Conservation (phyloP, 2,888 invertebrate species). For the Cheilosia impressa region DNA sequence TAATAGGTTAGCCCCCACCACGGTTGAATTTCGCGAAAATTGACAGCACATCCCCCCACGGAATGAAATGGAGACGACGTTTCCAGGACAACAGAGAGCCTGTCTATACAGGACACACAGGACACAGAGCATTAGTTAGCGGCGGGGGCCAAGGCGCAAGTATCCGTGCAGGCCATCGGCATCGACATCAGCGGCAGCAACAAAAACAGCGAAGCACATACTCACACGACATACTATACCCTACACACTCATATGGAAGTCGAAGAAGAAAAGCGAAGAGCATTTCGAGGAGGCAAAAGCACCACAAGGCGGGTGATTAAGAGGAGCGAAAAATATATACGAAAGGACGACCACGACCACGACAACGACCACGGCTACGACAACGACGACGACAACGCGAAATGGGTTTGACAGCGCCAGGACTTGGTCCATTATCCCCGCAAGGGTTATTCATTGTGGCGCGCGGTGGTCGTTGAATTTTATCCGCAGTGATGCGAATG, state of each 20-base stretch:
- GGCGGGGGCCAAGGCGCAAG: conserved; percentile 25
- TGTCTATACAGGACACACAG: conserved; percentile 34
- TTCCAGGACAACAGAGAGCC: conserved; percentile 59
- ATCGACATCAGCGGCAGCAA: conserved; percentile 41
- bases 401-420: conserved; percentile 72
- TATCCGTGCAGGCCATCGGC: conserved; percentile 64
- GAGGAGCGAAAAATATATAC: conserved; percentile 64
- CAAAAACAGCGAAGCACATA: conserved; percentile 56
- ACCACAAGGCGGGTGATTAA: conserved; percentile 63
- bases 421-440: conserved; percentile 74
- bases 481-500: conserved; percentile 75
- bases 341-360: conserved; percentile 65
- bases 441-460: conserved; percentile 74
- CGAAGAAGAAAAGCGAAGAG: conserved; percentile 72
- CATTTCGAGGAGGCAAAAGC: conserved; percentile 63
- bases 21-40: conserved; percentile 71
- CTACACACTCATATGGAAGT: conserved; percentile 40
- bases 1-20: conserved; percentile 24
- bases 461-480: conserved; percentile 75
- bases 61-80: conserved; percentile 71
- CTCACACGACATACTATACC: conserved; percentile 29
- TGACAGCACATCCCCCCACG: conserved; percentile 64
- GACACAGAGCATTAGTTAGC: conserved; percentile 7
- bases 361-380: conserved; percentile 26
- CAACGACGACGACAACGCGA: conserved; percentile 64